These are phyloP conservation scores for Charina bottae DNA, from an alignment of 2,113 vertebrate species.

Conservation along the genomic window DNA sequence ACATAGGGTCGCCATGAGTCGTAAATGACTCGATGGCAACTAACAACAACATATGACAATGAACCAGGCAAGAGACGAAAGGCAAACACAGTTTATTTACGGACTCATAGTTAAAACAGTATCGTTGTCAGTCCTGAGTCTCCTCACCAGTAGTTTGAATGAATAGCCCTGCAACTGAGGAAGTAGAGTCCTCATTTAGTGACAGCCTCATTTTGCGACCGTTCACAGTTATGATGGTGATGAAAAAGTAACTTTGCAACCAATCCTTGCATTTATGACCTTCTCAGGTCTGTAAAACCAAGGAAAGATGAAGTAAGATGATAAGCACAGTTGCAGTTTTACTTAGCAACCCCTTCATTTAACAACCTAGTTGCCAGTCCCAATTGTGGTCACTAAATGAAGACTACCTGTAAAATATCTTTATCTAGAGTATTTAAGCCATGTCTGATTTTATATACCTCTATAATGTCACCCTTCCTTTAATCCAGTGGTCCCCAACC, in stretches of 20 bases:
- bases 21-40: no score
- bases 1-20: no score
- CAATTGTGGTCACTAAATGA: background rate
- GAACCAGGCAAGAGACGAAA: background rate
- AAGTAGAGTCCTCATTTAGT: background rate
- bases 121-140: background rate
- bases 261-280: background rate
- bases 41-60: no score
- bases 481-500: no score
- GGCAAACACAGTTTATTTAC: background rate
- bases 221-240: background rate
- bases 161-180: background rate
- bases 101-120: background rate
- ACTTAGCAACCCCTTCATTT: background rate
- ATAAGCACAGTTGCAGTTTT: background rate
- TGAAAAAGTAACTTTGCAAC: background rate
- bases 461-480: background rate
- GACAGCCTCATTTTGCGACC: background rate
- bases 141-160: background rate
- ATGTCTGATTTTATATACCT: background rate
- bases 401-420: background rate
- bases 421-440: background rate
- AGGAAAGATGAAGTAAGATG: background rate
- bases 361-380: background rate
- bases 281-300: background rate